Evolutionary conservation across 2,797 vertebrate species (phyloP), one percentile per base, ranked within the genome.

Genomic region (Peromyscus attwateri): DNA sequence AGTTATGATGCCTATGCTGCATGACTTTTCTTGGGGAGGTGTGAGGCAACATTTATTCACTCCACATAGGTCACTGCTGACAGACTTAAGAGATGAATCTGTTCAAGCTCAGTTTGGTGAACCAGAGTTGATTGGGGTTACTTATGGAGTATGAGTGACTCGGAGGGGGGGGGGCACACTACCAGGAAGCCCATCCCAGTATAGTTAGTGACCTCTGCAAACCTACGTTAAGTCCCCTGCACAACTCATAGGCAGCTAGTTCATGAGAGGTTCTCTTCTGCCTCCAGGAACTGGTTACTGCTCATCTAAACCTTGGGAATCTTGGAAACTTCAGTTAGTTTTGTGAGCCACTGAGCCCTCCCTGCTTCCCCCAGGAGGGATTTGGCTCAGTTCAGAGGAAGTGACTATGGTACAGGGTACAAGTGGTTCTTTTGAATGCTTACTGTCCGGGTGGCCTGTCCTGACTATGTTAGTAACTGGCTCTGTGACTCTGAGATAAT

Each of bases 341-440:
- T 70, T 7, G 0, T 27, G 46, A 55, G 66, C 29, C 3, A 21
- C 2, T 80, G 43, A 49, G 16, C 9, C 4, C 17, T 55, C 14
- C 14, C 17, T 21, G 75, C 75, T 60, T 82, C 82, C 40, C 49
- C 40, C 40, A 66, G 29, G 62, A 85, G 40, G 43, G 62, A 85
- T 9, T 8, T 66, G 62, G 29, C 62, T 46, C 82, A 12, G 0
- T 68, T 21, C 43, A n/a, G 31, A 87, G 66, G 34, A 71, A 49
- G 62, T 49, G 14, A 21, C 43, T 46, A 49, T 0, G 10, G 66
- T n/a, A 19, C 34, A 29, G 68, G 68, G 46, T 21, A 13, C 92
- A 95, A 90, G 71, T 29, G n/a, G 16, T 31, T 75, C 27, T 71
- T 92, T 91, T 77, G 68, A 96, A 68, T 0, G 29, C 46, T 95